Conservation (phyloP, 2,113 vertebrate species). For the Pimephales promelas region DNA sequence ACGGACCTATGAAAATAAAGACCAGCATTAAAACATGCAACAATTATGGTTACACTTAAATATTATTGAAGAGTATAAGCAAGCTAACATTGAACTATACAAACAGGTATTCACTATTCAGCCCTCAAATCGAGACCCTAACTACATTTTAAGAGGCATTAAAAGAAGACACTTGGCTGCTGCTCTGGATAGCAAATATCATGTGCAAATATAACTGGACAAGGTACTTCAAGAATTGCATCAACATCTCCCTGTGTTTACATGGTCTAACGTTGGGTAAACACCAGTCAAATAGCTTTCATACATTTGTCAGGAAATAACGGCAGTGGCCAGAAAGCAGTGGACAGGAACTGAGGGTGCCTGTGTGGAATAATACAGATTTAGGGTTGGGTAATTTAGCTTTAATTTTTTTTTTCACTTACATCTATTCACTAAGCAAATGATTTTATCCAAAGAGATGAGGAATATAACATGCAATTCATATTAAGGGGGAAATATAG, state of each 20-base stretch:
- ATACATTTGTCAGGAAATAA: neutral
- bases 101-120: neutral
- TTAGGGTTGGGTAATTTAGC: neutral
- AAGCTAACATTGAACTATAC: neutral
- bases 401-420: too few species aligned
- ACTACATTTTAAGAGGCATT: neutral
- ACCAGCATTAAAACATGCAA: neutral
- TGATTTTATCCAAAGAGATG: too few species aligned
- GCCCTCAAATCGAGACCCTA: neutral
- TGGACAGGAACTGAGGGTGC: neutral
- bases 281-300: constrained; percentile 10
- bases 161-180: neutral
- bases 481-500: neutral
- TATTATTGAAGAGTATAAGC: neutral
- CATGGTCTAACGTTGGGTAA: neutral
- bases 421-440: too few species aligned
- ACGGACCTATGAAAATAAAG: constrained; percentile 76
- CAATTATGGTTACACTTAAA: neutral
- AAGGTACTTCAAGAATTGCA: neutral
- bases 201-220: neutral
- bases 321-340: neutral
- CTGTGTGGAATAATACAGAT: neutral
- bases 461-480: too few species aligned
- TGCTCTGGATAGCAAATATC: neutral
- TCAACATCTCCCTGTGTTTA: constrained; percentile 21